These are phyloP conservation scores for Azorinus chamasolen DNA, from an alignment of 2,888 invertebrate genomes.

Conservation along the genomic window DNA sequence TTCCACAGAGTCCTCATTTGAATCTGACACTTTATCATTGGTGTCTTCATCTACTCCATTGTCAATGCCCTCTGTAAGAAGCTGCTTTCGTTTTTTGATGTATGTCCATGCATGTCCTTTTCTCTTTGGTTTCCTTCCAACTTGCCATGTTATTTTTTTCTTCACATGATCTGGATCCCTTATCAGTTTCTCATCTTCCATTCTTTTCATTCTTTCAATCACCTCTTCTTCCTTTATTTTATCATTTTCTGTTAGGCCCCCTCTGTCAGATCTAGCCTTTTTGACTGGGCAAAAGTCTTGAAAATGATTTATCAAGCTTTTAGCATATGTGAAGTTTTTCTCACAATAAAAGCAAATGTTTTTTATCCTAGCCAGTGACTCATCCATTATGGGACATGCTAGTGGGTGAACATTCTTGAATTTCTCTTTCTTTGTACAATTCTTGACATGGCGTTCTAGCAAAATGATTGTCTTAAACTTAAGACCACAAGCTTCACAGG, in stretches of 20 bases:
- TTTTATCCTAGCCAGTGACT: slow-evolving; percentile 63
- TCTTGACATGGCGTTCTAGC: slow-evolving; percentile 83
- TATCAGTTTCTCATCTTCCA: slow-evolving; percentile 62
- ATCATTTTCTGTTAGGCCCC: slow-evolving; percentile 69
- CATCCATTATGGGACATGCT: slow-evolving; percentile 68
- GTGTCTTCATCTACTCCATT: slow-evolving; percentile 2
- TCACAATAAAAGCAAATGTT: slow-evolving; percentile 83
- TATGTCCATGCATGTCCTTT: slow-evolving; percentile 79
- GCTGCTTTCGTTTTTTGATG: slow-evolving; percentile 71
- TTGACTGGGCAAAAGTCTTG: slow-evolving; percentile 82
- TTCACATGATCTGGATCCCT: slow-evolving; percentile 53
- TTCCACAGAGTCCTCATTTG: too few relatives aligned
- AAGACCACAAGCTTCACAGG: slow-evolving; percentile 83
- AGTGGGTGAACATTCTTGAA: slow-evolving; percentile 77
- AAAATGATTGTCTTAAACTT: slow-evolving; percentile 83
- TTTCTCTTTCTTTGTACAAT: slow-evolving; percentile 80
- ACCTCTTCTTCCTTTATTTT: slow-evolving; percentile 68
- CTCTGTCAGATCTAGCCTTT: slow-evolving; percentile 69
- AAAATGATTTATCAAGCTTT: slow-evolving; percentile 85
- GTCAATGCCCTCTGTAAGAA: neutral
- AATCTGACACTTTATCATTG: slow-evolving; percentile 8
- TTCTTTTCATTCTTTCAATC: slow-evolving; percentile 67
- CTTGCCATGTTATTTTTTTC: slow-evolving; percentile 73
- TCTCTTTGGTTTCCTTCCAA: slow-evolving; percentile 72
- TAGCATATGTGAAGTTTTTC: slow-evolving; percentile 84